phyloP scores from a whole-genome alignment of 2,113 vertebrate species.

The Trematocara stigmaticum region DNA sequence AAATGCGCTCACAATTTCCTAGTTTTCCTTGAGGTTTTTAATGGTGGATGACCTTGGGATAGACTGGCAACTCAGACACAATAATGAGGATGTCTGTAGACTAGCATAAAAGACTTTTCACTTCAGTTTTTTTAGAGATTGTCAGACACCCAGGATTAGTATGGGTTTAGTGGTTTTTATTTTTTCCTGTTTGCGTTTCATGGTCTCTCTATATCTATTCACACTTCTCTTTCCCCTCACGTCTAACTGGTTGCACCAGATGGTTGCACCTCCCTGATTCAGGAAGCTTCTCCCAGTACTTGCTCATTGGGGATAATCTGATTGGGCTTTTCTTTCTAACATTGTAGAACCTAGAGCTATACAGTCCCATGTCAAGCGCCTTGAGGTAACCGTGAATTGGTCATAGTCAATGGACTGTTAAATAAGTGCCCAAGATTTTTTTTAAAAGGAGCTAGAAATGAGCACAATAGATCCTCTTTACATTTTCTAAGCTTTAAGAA shows the following conservation, averaged over 20 bases:
- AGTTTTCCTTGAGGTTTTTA: not conserved
- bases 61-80: not conserved
- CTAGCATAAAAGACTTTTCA: not conserved
- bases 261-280: not conserved
- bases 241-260: not conserved
- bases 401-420: not conserved
- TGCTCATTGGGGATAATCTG: not conserved
- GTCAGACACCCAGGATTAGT: not conserved
- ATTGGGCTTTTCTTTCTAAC: not conserved
- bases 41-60: not conserved
- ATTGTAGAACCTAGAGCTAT: not conserved
- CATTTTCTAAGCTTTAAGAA: conserved; percentile 1
- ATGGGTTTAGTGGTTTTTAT: not conserved
- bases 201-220: not conserved
- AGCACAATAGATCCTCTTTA: not conserved
- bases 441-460: not conserved
- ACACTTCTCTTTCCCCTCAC: not conserved
- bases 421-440: not conserved
- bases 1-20: not conserved
- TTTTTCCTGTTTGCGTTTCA: not conserved
- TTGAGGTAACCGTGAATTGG: not conserved
- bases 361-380: not conserved
- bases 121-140: not conserved
- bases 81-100: not conserved
- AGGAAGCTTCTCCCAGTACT: not conserved